Evolutionary conservation across 1,140 invertebrate genomes (phyloP), one percentile per base, ranked within the genome.

Genomic region (Drosophila tristis): DNA sequence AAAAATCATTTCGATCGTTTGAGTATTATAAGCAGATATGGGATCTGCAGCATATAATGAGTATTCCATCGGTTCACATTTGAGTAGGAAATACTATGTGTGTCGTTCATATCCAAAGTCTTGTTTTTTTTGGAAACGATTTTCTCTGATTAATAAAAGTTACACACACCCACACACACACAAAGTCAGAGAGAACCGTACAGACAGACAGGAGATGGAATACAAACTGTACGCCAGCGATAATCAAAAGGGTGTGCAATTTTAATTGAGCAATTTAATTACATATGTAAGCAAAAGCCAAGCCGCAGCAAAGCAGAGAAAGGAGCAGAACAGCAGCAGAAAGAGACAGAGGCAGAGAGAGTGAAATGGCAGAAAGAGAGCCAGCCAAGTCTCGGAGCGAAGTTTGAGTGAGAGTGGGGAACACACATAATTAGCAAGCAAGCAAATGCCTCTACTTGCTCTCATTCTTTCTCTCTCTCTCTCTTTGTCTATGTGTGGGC

Each of bases 261-360:
- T 91, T 91, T 91, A 91, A 91, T 91, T 91, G 90, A 91, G 74
- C 90, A 91, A 91, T 91, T 91, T 91, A 91, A 91, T 91, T 91
- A 91, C 85, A 87, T 89, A 89, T 89, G 84, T 89, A 89, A 89
- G 84, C 84, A 89, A 89, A 89, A 89, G 68, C 61, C 63, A 49
- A 23, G 16, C 25, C 15, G 23, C 15, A n/a, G 48, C 60, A 44
- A 44, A 47, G 42, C 61, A 49, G 49, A 57, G 20, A 43, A 42
- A 56, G 25, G 8, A 35, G 8, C 11, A 57, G 16, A 31, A 8
- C n/a, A 25, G 16, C n/a, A 51, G n/a, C n/a, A n/a, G 23, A 9
- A 9, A 20, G 6, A 29, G 49, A 51, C 48, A 44, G 54, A 45
- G 35, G n/a, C 15, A 9, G 13, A 20, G 6, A 29, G 49, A 51